Evolutionary conservation across 2,888 invertebrate species (phyloP).

Genomic region (Ashinkailepas kermadecensis): DNA sequence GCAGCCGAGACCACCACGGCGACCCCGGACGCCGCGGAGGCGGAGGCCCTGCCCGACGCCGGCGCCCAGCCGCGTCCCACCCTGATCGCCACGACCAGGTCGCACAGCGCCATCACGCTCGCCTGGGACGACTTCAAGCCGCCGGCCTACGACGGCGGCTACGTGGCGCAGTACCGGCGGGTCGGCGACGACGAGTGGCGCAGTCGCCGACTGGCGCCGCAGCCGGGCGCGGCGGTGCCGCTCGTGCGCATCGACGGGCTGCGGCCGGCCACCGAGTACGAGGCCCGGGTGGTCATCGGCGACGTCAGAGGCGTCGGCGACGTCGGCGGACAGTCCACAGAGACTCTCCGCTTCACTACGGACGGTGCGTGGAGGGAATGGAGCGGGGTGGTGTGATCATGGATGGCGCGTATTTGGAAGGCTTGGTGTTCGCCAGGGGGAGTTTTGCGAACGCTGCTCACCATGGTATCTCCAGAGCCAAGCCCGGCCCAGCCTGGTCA

Average conservation of each 20-base stretch:
- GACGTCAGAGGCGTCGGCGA: constrained; percentile 34
- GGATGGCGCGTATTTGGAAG: background rate
- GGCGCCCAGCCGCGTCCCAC: constrained; percentile 33
- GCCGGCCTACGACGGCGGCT: constrained; percentile 36
- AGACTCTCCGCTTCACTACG: constrained; percentile 37
- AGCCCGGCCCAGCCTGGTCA: too few species aligned
- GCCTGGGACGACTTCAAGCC: constrained; percentile 40
- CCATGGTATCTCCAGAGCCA: too few species aligned
- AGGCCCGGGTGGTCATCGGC: constrained; percentile 37
- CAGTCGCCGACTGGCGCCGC: background rate
- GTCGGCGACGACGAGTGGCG: constrained; percentile 13
- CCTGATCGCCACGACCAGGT: constrained; percentile 37
- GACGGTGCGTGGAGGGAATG: constrained; percentile 34
- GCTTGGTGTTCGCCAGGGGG: too few species aligned
- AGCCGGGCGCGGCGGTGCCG: constrained; percentile 28
- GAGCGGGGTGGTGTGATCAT: background rate
- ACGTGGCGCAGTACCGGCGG: constrained; percentile 37
- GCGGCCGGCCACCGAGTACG: constrained; percentile 29
- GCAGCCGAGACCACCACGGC: background rate
- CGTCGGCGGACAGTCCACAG: constrained; percentile 35
- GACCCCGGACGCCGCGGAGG: background rate
- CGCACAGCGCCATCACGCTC: constrained; percentile 37
- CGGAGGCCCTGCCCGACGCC: background rate
- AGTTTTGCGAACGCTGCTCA: too few species aligned
- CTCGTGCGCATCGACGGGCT: constrained; percentile 29